Base-by-base conservation (phyloP, 2,797 vertebrate species). In the Coracias cyanogaster region DNA sequence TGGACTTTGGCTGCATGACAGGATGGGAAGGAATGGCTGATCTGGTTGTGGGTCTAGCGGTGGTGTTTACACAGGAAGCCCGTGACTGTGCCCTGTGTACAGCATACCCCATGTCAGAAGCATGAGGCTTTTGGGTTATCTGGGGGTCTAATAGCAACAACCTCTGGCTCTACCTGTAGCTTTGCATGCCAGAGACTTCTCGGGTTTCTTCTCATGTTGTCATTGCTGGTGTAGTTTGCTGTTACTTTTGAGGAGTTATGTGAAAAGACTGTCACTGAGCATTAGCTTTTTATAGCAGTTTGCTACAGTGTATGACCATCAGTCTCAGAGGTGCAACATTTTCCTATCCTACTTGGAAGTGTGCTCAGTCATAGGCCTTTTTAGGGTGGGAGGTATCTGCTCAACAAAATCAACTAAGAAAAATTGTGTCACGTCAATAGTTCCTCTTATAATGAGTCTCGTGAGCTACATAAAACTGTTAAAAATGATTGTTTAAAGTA, bases 91-190 rank as follows among this genome's bases (percentile, higher is more conserved):
- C 21, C 21, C 13, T 31, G 3, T 15, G 62, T 15, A 18, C 15
- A 4, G 2, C 2, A 4, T 37, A 12, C 7, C 14, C 31, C 1
- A 0, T 9, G 28, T n/a, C 51, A 37, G 69, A 57, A 70, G 31
- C 10, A 0, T 1, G 12, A 37, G 20, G 35, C 35, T 33, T 0
- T 49, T 37, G 2, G 29, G 17, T 58, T 69, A 6, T 37, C 51
- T 7, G 25, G 48, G 29, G 49, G 57, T 26, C 10, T 31, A 18
- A 19, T 2, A 67, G 49, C 7, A 6, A 2, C 4, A 9, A 31
- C 29, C 10, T 57, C 5, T 12, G 21, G 28, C 25, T 69, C 26
- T 51, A 1, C 25, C 25, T 66, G 82, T 16, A 39, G 7, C 72
- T 80, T 15, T 15, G 28, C 19, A 12, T 26, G n/a, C 25, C 33